These are phyloP conservation scores for Tupiocoris notatus DNA, from an alignment of 2,888 invertebrate species.

Conservation along the genomic window DNA sequence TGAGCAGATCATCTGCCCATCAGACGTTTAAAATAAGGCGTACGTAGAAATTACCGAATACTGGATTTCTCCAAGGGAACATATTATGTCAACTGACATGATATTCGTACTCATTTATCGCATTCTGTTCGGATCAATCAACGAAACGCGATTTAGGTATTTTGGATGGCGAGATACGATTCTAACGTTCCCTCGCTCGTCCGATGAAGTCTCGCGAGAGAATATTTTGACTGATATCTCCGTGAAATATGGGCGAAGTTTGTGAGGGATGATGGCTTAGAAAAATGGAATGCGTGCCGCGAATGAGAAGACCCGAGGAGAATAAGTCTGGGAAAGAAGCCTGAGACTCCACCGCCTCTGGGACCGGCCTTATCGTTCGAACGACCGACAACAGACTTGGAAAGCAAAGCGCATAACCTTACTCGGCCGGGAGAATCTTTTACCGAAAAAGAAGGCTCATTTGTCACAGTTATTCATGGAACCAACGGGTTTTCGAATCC, in stretches of 20 bases:
- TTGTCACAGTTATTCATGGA: constrained; percentile 39
- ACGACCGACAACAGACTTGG: neutral
- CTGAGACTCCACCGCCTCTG: constrained; percentile 9
- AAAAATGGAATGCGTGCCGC: constrained; percentile 39
- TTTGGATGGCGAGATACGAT: neutral
- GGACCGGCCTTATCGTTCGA: constrained; percentile 20
- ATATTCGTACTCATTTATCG: neutral
- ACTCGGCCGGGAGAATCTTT: constrained; percentile 16
- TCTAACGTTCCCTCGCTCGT: too few species aligned
- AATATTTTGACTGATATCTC: constrained; percentile 32
- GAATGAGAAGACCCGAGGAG: constrained; percentile 25
- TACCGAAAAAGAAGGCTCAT: constrained; percentile 27
- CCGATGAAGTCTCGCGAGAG: constrained; percentile 6
- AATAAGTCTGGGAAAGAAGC: neutral
- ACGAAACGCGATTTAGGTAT: constrained; percentile 1
- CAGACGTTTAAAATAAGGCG: too few species aligned
- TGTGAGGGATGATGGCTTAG: constrained; percentile 34
- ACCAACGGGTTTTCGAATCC: constrained; percentile 26
- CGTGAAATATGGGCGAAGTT: constrained; percentile 36
- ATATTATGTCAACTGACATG: too few species aligned
- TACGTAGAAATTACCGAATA: too few species aligned
- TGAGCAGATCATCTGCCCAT: too few species aligned
- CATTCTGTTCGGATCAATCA: too few species aligned
- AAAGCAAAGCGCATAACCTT: constrained; percentile 32
- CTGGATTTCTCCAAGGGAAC: too few species aligned